Conservation (phyloP, 2,797 vertebrate species). For the Carduelis carduelis region DNA sequence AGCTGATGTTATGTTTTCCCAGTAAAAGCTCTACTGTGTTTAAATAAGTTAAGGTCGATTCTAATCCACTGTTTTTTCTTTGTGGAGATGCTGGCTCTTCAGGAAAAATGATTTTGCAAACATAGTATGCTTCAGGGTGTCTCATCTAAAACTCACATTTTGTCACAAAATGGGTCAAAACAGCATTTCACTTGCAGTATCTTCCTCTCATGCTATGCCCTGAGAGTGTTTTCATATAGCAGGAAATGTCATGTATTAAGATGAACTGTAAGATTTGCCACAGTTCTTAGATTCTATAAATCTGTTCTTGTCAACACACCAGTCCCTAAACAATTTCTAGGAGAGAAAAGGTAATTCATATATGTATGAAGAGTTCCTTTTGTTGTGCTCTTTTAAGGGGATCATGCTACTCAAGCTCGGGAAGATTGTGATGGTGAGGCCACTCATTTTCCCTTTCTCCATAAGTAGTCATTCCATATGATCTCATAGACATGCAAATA, state of each 20-base stretch:
- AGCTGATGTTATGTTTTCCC: neutral
- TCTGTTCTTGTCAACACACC: neutral
- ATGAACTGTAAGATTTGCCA: neutral
- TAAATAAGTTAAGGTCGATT: neutral
- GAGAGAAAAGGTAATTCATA: neutral
- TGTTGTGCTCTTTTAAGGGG: neutral
- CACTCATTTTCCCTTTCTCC: neutral
- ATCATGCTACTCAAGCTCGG: neutral
- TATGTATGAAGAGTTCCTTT: neutral
- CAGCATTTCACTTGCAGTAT: neutral
- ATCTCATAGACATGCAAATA: neutral
- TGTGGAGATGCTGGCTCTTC: neutral
- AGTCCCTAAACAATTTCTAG: neutral
- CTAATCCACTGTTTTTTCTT: neutral
- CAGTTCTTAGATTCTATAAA: neutral
- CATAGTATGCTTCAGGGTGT: neutral
- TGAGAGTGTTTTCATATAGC: neutral
- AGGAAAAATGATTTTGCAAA: neutral
- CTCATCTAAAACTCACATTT: neutral
- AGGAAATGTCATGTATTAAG: neutral
- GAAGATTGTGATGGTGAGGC: neutral
- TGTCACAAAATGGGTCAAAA: neutral
- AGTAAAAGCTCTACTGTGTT: neutral
- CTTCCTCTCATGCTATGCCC: neutral
- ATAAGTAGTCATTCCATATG: neutral